Percentiles rank a stretch among this genome's conserved stretches.
Evolutionary conservation across 2,797 vertebrate genomes (phyloP).

Genomic region (Enteromius radiatus): DNA sequence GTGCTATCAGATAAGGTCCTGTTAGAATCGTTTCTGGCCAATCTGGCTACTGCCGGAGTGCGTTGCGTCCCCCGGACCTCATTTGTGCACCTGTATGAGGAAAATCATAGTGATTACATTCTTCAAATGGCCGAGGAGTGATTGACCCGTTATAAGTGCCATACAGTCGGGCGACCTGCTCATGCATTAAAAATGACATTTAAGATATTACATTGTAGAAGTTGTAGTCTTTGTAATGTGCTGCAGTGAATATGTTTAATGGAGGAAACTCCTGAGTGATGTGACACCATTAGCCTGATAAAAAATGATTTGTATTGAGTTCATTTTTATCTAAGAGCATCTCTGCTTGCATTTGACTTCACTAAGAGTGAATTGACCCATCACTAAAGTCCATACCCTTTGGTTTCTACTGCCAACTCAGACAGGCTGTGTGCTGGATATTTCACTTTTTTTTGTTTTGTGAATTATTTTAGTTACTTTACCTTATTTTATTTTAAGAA

Average conservation of each 20-base stretch:
- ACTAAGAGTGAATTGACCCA: not conserved
- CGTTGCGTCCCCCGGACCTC: not conserved
- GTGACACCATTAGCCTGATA: constrained; percentile 33
- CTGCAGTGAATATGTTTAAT: not conserved
- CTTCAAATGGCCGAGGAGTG: constrained; percentile 8
- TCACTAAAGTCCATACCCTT: not conserved
- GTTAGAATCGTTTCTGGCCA: constrained; percentile 38
- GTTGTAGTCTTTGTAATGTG: constrained; percentile 24
- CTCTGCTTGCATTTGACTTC: not conserved
- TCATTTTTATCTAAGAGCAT: constrained; percentile 11
- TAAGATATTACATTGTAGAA: constrained; percentile 22
- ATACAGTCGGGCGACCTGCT: constrained; percentile 34
- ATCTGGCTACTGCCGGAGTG: not conserved
- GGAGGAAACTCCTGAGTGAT: constrained; percentile 37
- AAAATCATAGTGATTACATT: constrained; percentile 38
- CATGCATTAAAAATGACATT: constrained; percentile 45
- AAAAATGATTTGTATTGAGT: constrained; percentile 24
- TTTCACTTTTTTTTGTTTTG: not conserved
- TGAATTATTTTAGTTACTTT: too few species aligned
- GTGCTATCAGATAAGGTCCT: constrained; percentile 42
- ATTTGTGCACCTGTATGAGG: constrained; percentile 27
- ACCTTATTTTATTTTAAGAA: too few species aligned
- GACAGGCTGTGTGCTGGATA: not conserved
- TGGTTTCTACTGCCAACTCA: not conserved
- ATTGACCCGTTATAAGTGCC: constrained; percentile 34